Conservation (phyloP, 2,113 vertebrate species). For the Saguinus imperator region DNA sequence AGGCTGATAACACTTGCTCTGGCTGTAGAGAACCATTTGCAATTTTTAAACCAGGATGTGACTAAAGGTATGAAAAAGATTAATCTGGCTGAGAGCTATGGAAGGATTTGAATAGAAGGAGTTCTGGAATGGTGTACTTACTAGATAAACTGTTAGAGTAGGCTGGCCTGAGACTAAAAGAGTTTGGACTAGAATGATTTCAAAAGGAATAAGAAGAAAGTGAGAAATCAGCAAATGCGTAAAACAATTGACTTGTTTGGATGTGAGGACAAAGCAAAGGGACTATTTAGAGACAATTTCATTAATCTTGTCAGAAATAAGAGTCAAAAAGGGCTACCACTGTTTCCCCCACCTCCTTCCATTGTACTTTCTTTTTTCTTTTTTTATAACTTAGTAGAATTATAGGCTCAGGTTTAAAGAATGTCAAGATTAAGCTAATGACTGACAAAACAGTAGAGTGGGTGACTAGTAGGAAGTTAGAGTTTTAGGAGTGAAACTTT, state of each 20-base stretch:
- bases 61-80: background rate
- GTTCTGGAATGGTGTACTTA: background rate
- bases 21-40: background rate
- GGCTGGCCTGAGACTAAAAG: background rate
- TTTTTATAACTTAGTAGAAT: background rate
- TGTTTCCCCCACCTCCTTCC: background rate
- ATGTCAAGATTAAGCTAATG: background rate
- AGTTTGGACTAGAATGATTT: background rate
- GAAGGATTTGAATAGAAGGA: background rate
- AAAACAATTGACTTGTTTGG: background rate
- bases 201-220: background rate
- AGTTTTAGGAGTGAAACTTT: background rate
- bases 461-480: background rate
- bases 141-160: background rate
- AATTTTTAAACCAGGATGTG: background rate
- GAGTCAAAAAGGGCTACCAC: background rate
- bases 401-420: background rate
- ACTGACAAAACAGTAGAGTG: background rate
- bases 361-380: background rate
- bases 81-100: background rate
- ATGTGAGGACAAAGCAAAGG: conserved; percentile 1
- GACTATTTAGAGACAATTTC: background rate
- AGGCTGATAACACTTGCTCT: background rate
- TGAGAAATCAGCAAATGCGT: background rate
- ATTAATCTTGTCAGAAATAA: background rate